Conservation (phyloP, 2,113 vertebrate species). For the chimpanzee (Pan troglodytes) region DNA sequence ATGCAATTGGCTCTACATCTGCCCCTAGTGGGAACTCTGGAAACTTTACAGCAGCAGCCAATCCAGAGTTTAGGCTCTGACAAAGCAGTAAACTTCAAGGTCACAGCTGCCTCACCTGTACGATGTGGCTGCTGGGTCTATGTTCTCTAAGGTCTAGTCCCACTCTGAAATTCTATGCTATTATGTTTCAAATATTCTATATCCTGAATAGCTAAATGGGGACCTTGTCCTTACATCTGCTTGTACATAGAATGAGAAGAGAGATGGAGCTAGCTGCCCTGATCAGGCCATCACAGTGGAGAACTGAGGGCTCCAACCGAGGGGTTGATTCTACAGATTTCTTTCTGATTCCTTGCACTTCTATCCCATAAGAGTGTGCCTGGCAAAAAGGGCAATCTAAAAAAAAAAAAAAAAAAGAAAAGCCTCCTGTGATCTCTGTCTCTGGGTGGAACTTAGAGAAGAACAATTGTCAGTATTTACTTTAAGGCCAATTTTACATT, state of each 20-base stretch:
- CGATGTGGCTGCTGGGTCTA: neutral
- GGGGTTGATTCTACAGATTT: neutral
- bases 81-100: neutral
- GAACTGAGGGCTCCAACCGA: neutral
- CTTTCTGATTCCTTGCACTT: neutral
- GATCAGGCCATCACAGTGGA: neutral
- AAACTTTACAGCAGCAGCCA: neutral
- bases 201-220: neutral
- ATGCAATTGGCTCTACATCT: neutral
- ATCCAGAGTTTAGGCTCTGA: neutral
- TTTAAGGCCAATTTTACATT: neutral
- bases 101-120: neutral
- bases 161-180: neutral
- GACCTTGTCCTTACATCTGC: neutral
- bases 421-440: neutral
- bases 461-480: neutral
- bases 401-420: neutral
- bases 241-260: neutral
- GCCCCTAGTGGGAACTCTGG: neutral
- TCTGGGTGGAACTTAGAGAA: neutral
- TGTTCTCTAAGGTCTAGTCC: neutral
- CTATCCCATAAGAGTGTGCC: neutral
- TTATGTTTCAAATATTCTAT: neutral
- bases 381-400: neutral
- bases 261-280: neutral